These are phyloP conservation scores for Xylocopa sonorina DNA, from an alignment of 1,140 invertebrate species.

Conservation along the genomic window DNA sequence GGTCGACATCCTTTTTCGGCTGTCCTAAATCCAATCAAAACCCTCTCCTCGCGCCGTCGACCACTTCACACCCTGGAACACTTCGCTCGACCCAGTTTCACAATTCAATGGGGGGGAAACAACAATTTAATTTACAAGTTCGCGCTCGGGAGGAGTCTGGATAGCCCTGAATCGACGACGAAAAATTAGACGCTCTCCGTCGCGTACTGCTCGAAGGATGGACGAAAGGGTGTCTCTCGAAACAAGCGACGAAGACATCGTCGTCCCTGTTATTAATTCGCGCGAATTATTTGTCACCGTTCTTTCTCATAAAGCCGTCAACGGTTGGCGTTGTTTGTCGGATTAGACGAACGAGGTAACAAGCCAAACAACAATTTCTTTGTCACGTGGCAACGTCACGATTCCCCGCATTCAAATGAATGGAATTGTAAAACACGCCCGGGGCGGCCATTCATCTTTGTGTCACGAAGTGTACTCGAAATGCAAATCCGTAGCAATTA, in stretches of 20 bases:
- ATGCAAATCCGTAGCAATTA: not conserved
- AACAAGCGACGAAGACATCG: not conserved
- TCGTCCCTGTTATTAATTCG: not conserved
- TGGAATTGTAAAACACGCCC: too few species aligned
- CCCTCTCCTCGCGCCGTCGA: not conserved
- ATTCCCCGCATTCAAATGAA: not conserved
- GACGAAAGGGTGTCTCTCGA: too few species aligned
- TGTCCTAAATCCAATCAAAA: slow-evolving; percentile 43
- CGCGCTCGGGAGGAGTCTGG: not conserved
- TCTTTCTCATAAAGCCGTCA: too few species aligned
- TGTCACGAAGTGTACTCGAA: not conserved
- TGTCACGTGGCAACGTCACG: not conserved
- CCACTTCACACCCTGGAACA: slow-evolving; percentile 12
- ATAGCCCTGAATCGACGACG: slow-evolving; percentile 3
- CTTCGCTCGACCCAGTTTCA: slow-evolving; percentile 34
- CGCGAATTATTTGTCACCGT: not conserved
- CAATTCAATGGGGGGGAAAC: slow-evolving; percentile 4
- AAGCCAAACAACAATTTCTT: not conserved
- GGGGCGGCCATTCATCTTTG: not conserved
- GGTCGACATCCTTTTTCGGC: slow-evolving; percentile 38
- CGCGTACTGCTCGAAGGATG: too few species aligned
- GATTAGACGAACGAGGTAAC: not conserved
- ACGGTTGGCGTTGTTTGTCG: not conserved
- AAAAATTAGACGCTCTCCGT: not conserved
- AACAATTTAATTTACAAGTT: slow-evolving; percentile 48